Conservation (phyloP, 2,113 vertebrate genomes). For the Vireo altiloquus region DNA sequence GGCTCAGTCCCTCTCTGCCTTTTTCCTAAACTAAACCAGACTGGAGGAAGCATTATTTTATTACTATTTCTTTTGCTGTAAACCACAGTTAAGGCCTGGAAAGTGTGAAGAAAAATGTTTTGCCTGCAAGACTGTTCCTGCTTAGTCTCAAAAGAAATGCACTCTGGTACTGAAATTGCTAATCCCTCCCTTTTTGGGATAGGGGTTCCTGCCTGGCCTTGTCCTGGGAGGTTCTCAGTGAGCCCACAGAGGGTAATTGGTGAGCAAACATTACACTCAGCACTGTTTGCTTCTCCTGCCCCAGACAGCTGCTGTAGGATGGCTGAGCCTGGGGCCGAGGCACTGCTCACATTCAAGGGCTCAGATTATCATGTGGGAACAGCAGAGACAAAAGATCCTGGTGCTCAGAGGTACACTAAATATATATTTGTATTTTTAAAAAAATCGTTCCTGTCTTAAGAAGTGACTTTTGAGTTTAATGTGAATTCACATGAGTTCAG, state of each 20-base stretch:
- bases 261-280: neutral
- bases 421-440: neutral
- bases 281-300: neutral
- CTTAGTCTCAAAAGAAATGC: neutral
- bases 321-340: neutral
- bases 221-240: neutral
- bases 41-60: neutral
- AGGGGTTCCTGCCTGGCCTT: neutral
- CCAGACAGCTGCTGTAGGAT: neutral
- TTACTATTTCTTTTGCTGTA: neutral
- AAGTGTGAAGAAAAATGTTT: neutral
- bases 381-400: neutral
- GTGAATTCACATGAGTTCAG: neutral
- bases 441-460: rapidly evolving
- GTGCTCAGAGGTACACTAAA: neutral
- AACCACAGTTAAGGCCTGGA: neutral
- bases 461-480: neutral
- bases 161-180: neutral
- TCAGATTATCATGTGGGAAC: neutral
- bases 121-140: neutral
- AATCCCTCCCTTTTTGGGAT: neutral
- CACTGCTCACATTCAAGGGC: neutral
- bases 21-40: neutral
- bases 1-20: neutral
- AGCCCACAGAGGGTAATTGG: neutral